These are phyloP conservation scores for Gymnoscopelus microlampas DNA, from an alignment of 2,797 vertebrate genomes.

Conservation along the genomic window DNA sequence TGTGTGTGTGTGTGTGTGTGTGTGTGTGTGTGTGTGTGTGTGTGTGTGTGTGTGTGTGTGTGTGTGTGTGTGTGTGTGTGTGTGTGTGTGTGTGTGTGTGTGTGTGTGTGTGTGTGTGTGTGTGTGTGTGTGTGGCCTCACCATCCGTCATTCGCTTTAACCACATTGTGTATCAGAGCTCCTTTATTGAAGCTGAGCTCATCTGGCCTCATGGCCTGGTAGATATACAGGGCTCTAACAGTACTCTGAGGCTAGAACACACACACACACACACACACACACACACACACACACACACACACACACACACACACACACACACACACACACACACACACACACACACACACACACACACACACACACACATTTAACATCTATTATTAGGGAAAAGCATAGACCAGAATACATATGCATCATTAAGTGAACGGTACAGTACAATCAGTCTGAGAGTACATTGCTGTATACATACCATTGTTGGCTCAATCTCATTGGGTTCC, in stretches of 20 bases:
- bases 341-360: slow-evolving; percentile 8
- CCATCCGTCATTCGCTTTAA: slow-evolving; percentile 88
- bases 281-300: slow-evolving; percentile 6
- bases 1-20: neutral
- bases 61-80: neutral
- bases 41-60: neutral
- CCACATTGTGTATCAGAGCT: slow-evolving; percentile 93
- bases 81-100: neutral
- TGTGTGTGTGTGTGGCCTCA: slow-evolving; percentile 69
- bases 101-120: neutral
- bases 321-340: slow-evolving; percentile 14
- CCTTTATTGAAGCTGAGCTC: slow-evolving; percentile 92
- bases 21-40: too few relatives aligned
- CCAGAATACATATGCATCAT: too few relatives aligned
- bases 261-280: slow-evolving; percentile 33
- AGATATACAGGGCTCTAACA: slow-evolving; percentile 90
- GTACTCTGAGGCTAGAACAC: slow-evolving; percentile 86
- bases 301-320: neutral
- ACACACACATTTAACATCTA: neutral
- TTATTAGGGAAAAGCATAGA: neutral
- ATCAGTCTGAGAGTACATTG: neutral
- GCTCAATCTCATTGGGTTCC: slow-evolving; percentile 94
- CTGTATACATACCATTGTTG: slow-evolving; percentile 83
- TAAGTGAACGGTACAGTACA: neutral
- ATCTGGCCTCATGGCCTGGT: slow-evolving; percentile 85